Evolutionary conservation across 2,888 invertebrate genomes (phyloP).

Genomic region (Mythimna albipuncta): DNA sequence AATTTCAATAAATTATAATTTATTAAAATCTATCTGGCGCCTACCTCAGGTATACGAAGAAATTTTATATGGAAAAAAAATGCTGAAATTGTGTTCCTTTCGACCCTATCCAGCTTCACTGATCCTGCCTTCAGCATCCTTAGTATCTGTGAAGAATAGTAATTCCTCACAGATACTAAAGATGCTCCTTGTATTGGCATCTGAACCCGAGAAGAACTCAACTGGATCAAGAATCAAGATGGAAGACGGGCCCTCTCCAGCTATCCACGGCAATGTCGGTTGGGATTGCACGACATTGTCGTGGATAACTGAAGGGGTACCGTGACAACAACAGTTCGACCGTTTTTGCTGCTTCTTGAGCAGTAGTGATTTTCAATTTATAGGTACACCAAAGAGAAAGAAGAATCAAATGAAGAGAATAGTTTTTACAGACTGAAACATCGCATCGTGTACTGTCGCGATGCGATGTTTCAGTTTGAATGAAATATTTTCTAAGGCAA

Average conservation of each 20-base stretch:
- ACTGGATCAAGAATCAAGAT: neutral
- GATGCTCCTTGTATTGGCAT: neutral
- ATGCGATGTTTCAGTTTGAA: constrained; percentile 8
- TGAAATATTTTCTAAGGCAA: neutral
- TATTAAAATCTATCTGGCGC: no score
- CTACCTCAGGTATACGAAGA: no score
- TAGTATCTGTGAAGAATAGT: no score
- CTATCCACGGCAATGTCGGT: constrained; percentile 5
- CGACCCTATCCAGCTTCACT: no score
- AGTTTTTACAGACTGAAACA: constrained; percentile 4
- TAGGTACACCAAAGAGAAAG: neutral
- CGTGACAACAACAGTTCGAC: neutral
- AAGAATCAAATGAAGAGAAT: neutral
- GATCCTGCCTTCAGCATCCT: no score
- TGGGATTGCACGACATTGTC: neutral
- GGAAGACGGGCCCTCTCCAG: neutral
- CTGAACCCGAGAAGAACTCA: neutral
- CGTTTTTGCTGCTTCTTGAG: neutral
- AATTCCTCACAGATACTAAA: neutral
- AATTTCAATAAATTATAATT: no score
- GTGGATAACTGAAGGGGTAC: neutral
- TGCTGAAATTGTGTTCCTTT: no score
- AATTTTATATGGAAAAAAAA: no score
- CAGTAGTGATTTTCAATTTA: neutral
- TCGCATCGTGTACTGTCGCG: neutral